Evolutionary conservation across 2,888 invertebrate genomes (phyloP), one percentile per base, ranked within the genome.

Genomic region (Drosophila buzzatii): DNA sequence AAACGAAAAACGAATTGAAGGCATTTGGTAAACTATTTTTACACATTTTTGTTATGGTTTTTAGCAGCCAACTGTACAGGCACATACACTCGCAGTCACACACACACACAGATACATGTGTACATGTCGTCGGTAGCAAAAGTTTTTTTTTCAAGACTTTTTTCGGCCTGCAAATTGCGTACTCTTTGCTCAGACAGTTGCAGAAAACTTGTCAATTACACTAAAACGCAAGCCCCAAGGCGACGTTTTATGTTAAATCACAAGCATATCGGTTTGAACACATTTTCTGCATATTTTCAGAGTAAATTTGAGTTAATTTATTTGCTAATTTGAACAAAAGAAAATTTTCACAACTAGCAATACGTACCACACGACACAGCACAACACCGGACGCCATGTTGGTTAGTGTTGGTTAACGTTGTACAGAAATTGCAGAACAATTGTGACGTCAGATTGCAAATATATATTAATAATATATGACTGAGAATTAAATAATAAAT

Each of bases 301-400:
- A 23, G 9, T 37, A 49, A 85, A 79, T 83, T 89, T 59, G 63
- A 79, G 77, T 87, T 84, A 85, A 77, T 80, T 90, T 77, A 71
- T 67, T 68, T 66, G 58, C 51, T 55, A 73, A 82, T 73, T 74
- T 62, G 33, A 68, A 58, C 60, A 76, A 79, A 82, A 75, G 73
- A 77, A 79, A 90, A 74, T 90, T 89, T 90, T 90, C 88, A 84
- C 84, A 58, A 71, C 78, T 67, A 84, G 72, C 65, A 73, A 82
- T 81, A 84, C 83, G 90, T 95, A 96, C 97, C 96, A 95, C 97
- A 97, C 97, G 97, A 97, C 97, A 97, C 97, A 97, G 97, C 97
- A 97, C 96, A 96, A 96, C 97, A 97, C 97, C 97, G 97, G 96
- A 97, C 97, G 97, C 97, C 97, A 97, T 97, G 96, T 97, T 97